Conservation (phyloP, 1,140 invertebrate species). For the Patella vulgata region DNA sequence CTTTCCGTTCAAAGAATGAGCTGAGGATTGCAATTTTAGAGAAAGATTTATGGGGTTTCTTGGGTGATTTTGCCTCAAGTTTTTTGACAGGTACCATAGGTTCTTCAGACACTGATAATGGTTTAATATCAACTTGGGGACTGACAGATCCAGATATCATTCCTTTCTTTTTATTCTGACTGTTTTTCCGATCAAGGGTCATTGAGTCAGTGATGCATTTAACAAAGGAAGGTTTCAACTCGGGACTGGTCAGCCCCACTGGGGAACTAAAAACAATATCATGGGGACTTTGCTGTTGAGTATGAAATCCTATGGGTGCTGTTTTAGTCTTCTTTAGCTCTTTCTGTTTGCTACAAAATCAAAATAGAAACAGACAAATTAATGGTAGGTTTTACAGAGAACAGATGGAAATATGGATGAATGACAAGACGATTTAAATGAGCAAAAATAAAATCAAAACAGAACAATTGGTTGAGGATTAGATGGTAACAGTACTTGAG, state of each 20-base stretch:
- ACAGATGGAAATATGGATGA: no score
- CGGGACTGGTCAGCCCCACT: constrained; percentile 18
- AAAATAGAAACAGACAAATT: constrained; percentile 1
- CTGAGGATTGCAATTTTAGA: constrained; percentile 59
- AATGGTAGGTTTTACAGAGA: no score
- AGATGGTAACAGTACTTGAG: no score
- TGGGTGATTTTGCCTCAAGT: neutral
- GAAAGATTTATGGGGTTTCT: constrained; percentile 31
- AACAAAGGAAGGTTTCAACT: constrained; percentile 40
- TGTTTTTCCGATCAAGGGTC: constrained; percentile 52
- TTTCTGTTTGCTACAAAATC: constrained; percentile 43
- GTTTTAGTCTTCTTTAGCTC: constrained; percentile 59
- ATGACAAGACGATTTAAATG: no score
- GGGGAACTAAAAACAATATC: constrained; percentile 13
- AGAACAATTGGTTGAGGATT: no score
- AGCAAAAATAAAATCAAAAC: no score
- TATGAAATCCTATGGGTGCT: constrained; percentile 39
- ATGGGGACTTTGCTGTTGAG: constrained; percentile 20
- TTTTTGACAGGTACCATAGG: constrained; percentile 6
- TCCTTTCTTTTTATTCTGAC: constrained; percentile 19
- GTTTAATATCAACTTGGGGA: constrained; percentile 5
- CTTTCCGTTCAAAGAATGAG: constrained; percentile 60
- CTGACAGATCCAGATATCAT: constrained; percentile 17
- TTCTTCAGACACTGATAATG: constrained; percentile 4
- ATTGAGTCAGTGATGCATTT: constrained; percentile 54